phyloP scores from a whole-genome alignment of 2,888 invertebrate genomes.

The Maniola hyperantus region DNA sequence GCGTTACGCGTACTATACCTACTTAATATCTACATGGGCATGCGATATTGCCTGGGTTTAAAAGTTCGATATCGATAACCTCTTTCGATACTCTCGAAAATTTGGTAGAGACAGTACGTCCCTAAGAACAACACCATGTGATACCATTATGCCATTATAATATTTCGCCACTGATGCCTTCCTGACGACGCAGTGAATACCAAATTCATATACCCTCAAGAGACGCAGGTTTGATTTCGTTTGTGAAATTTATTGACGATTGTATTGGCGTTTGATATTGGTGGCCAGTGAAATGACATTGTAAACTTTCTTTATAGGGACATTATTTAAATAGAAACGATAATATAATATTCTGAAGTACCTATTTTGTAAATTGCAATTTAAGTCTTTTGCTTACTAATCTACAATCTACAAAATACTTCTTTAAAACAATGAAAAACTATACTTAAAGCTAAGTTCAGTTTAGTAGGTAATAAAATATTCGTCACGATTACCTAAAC shows the following conservation, averaged over 20 bases:
- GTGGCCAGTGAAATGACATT: constrained; percentile 50
- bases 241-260: constrained; percentile 69
- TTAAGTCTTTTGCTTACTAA: too few relatives aligned
- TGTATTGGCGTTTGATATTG: constrained; percentile 63
- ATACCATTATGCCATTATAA: constrained; percentile 81
- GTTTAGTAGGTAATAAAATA: too few relatives aligned
- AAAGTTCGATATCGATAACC: constrained; percentile 13
- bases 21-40: too few relatives aligned
- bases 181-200: constrained; percentile 81
- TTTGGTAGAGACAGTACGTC: constrained; percentile 41
- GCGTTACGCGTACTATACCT: too few relatives aligned
- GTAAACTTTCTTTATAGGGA: constrained; percentile 52
- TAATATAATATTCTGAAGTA: too few relatives aligned
- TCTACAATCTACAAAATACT: too few relatives aligned
- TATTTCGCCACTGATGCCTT: constrained; percentile 80
- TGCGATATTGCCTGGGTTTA: not conserved
- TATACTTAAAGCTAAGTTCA: too few relatives aligned
- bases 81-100: not conserved
- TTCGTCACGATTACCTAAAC: too few relatives aligned
- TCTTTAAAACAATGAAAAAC: too few relatives aligned
- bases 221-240: constrained; percentile 45
- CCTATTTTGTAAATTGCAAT: not conserved
- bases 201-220: constrained; percentile 61
- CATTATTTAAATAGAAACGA: constrained; percentile 24
- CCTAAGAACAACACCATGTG: constrained; percentile 73